phyloP scores from a whole-genome alignment of 1,140 invertebrate species.

The Danaus melanippus region DNA sequence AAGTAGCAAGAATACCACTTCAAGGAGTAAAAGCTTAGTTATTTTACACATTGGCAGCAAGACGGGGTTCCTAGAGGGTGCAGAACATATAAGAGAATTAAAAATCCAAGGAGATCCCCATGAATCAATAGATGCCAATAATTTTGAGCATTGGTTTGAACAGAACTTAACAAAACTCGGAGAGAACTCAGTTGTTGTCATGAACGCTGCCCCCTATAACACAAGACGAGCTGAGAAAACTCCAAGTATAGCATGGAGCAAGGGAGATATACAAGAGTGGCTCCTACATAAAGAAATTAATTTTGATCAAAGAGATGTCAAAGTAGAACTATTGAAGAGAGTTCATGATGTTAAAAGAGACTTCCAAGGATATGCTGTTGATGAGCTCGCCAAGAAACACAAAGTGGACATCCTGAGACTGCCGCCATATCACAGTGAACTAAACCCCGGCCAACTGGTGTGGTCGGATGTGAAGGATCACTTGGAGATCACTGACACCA shows the following conservation, averaged over 20 bases:
- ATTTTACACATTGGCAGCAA: slow-evolving; percentile 33
- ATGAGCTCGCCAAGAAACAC: slow-evolving; percentile 25
- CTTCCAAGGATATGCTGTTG: slow-evolving; percentile 25
- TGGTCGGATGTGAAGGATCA: slow-evolving; percentile 16
- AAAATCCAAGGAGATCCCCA: slow-evolving; percentile 32
- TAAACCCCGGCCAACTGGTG: slow-evolving; percentile 16
- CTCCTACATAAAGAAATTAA: slow-evolving; percentile 25
- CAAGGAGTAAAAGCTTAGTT: slow-evolving; percentile 31
- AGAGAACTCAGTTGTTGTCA: slow-evolving; percentile 27
- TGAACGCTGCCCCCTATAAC: slow-evolving; percentile 37
- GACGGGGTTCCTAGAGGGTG: slow-evolving; percentile 29
- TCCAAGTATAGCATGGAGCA: slow-evolving; percentile 20
- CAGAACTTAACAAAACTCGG: slow-evolving; percentile 25
- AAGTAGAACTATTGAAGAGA: slow-evolving; percentile 23
- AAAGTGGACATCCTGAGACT: slow-evolving; percentile 15
- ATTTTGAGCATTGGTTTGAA: slow-evolving; percentile 31
- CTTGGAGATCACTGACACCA: slow-evolving; percentile 12
- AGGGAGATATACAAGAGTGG: slow-evolving; percentile 34
- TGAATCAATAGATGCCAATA: slow-evolving; percentile 27
- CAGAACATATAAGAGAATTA: slow-evolving; percentile 24
- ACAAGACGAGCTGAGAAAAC: slow-evolving; percentile 24
- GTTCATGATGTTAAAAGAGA: slow-evolving; percentile 18
- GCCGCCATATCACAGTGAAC: slow-evolving; percentile 16
- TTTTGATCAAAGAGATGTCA: slow-evolving; percentile 25
- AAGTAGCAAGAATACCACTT: slow-evolving; percentile 25